Evolutionary conservation across 2,113 vertebrate genomes (phyloP).

Genomic region (Forbesichthys agassizii): DNA sequence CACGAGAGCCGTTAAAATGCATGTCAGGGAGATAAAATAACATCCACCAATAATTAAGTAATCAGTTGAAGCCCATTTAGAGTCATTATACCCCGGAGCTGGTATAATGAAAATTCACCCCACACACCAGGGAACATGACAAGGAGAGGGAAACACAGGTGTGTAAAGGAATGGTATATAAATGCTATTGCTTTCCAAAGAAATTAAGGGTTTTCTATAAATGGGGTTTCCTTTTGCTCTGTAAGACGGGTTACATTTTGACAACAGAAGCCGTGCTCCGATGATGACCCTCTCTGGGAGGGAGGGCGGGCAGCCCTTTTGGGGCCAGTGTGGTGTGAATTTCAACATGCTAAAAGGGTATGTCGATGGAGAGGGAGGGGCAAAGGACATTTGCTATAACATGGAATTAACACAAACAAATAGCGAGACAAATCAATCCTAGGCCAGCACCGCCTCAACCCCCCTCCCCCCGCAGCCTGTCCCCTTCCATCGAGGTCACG

Average conservation of each 20-base stretch:
- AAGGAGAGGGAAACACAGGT: slow-evolving; percentile 13
- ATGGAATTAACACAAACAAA: slow-evolving; percentile 68
- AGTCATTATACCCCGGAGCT: slow-evolving; percentile 81
- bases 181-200: neutral
- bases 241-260: neutral
- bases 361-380: slow-evolving; percentile 75
- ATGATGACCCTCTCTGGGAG: slow-evolving; percentile 51
- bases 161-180: slow-evolving; percentile 12
- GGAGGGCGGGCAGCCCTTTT: slow-evolving; percentile 38
- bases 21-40: slow-evolving; percentile 75
- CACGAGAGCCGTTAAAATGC: slow-evolving; percentile 72
- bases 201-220: neutral
- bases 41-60: slow-evolving; percentile 58
- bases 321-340: slow-evolving; percentile 78
- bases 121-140: slow-evolving; percentile 78
- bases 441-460: slow-evolving; percentile 15
- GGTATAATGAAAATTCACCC: slow-evolving; percentile 94
- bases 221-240: neutral
- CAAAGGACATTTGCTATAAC: slow-evolving; percentile 40
- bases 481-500: slow-evolving; percentile 68
- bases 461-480: slow-evolving; percentile 49
- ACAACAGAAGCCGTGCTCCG: neutral
- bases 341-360: slow-evolving; percentile 83
- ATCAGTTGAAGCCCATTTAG: slow-evolving; percentile 73
- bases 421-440: slow-evolving; percentile 76